phyloP scores from a whole-genome alignment of 2,797 vertebrate genomes.

The Eurystomus glaucurus region DNA sequence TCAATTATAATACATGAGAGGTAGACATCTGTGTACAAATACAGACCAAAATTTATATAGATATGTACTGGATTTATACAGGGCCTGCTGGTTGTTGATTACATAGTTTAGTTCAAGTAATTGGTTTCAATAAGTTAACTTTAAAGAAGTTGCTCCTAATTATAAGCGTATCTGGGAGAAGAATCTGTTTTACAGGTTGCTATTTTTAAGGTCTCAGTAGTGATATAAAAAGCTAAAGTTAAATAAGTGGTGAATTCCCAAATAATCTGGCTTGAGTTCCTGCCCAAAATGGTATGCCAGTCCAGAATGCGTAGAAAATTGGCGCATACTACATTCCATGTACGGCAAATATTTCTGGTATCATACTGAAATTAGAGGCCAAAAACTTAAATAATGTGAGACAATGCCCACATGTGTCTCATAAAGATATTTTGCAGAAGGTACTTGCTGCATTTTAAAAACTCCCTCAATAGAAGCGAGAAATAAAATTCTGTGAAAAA shows the following conservation, averaged over 20 bases:
- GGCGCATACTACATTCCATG: not conserved
- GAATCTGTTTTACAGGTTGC: not conserved
- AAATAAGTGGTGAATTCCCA: not conserved
- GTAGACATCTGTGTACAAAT: not conserved
- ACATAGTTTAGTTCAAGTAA: not conserved
- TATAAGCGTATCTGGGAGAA: not conserved
- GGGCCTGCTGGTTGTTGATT: not conserved
- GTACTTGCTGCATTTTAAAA: not conserved
- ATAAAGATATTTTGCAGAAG: not conserved
- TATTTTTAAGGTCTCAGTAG: not conserved
- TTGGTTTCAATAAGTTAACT: not conserved
- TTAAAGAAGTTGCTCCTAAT: not conserved
- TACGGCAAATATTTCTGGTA: not conserved
- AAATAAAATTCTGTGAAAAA: constrained; percentile 29
- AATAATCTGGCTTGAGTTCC: not conserved
- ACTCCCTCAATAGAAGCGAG: not conserved
- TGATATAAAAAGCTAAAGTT: not conserved
- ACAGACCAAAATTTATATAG: not conserved
- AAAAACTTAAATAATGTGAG: not conserved
- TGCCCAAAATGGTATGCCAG: not conserved
- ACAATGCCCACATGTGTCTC: not conserved
- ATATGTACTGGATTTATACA: not conserved
- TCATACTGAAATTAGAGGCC: not conserved
- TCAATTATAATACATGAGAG: not conserved
- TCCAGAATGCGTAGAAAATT: not conserved